Conservation (phyloP, 2,113 vertebrate species). For the Tetrao urogallus region DNA sequence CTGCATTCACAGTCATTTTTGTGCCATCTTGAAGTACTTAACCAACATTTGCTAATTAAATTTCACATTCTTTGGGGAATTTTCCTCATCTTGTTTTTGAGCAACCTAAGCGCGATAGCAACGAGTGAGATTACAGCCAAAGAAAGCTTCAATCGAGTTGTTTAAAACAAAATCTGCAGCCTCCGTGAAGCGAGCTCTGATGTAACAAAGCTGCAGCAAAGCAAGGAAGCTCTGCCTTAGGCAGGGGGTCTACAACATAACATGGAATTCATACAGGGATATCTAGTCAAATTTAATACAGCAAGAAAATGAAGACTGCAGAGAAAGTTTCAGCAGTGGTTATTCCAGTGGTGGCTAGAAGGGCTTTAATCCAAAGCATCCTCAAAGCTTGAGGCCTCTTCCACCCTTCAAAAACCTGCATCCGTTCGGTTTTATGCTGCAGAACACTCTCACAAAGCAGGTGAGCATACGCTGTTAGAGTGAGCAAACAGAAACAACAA, state of each 20-base stretch:
- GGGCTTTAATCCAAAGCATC: neutral
- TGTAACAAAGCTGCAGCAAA: neutral
- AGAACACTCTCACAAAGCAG: neutral
- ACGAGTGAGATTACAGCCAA: constrained; percentile 18
- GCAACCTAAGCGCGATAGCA: constrained; percentile 12
- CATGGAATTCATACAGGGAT: constrained; percentile 9
- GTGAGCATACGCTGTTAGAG: neutral
- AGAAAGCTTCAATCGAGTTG: neutral
- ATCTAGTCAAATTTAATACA: constrained; percentile 28
- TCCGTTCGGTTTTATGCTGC: neutral
- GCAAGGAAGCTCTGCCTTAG: neutral
- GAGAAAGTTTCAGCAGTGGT: neutral
- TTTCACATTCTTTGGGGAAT: constrained; percentile 53
- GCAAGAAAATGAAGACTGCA: neutral
- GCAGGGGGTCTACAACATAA: neutral
- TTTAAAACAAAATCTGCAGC: neutral
- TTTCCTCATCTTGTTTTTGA: constrained; percentile 49
- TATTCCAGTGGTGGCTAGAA: neutral
- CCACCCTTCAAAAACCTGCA: neutral
- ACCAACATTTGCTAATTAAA: constrained; percentile 63
- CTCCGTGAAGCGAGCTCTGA: constrained; percentile 16
- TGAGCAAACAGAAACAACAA: constrained; percentile 6
- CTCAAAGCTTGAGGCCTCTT: neutral
- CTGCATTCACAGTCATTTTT: neutral
- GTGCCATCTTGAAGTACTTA: constrained; percentile 49